A percentile compares a stretch with the other conserved stretches of the same genome.
Evolutionary conservation across 2,797 vertebrate species (phyloP).

Genomic region (Buphagus erythrorhynchus): DNA sequence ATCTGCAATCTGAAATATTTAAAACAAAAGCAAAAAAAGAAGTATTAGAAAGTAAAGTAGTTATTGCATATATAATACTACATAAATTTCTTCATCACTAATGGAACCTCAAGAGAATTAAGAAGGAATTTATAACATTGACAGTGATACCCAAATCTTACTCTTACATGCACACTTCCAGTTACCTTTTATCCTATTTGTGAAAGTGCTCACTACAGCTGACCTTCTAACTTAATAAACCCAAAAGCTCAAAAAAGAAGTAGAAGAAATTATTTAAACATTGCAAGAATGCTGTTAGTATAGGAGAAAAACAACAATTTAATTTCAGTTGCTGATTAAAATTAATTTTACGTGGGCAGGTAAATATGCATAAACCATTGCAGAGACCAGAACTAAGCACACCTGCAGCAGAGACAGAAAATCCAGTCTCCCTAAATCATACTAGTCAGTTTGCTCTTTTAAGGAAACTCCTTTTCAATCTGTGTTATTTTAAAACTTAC

Average conservation of each 20-base stretch:
- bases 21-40: background rate
- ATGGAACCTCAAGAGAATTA: background rate
- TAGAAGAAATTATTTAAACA: background rate
- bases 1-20: slow-evolving; percentile 85
- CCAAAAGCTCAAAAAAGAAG: background rate
- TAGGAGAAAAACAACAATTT: background rate
- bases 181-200: background rate
- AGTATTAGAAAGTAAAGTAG: background rate
- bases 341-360: background rate
- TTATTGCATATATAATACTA: background rate
- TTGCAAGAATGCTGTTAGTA: background rate
- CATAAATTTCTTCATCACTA: background rate
- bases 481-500: background rate
- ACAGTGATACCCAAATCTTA: background rate
- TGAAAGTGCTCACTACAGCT: background rate
- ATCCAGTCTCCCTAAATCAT: background rate
- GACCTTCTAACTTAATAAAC: background rate
- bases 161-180: background rate
- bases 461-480: background rate
- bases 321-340: background rate
- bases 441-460: background rate
- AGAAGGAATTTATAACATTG: background rate
- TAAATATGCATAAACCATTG: background rate
- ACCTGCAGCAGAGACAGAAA: background rate
- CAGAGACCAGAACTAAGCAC: background rate